Conservation (phyloP, 2,113 vertebrate genomes). For the Leptobrachium leishanense region DNA sequence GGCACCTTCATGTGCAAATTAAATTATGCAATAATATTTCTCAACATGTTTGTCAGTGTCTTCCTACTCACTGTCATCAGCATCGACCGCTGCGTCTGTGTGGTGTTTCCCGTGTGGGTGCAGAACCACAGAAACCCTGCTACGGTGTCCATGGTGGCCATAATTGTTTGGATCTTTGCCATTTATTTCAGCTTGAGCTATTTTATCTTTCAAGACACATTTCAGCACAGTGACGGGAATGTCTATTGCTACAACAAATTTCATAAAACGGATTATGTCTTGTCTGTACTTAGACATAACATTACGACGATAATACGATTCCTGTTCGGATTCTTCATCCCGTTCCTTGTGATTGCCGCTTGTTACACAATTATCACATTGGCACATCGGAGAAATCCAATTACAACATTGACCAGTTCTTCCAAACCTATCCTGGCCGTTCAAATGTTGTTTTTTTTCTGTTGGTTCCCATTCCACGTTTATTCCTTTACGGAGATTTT, state of each 20-base stretch:
- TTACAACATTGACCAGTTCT: slow-evolving; percentile 74
- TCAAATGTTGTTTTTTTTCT: slow-evolving; percentile 78
- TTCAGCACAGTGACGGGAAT: slow-evolving; percentile 47
- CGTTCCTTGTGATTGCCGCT: slow-evolving; percentile 73
- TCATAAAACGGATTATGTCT: slow-evolving; percentile 38
- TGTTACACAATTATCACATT: slow-evolving; percentile 75
- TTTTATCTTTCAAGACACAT: slow-evolving; percentile 76
- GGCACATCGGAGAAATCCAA: slow-evolving; percentile 66
- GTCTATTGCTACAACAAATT: slow-evolving; percentile 83
- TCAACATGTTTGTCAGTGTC: slow-evolving; percentile 87
- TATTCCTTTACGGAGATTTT: slow-evolving; percentile 75
- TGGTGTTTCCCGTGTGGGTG: slow-evolving; percentile 80
- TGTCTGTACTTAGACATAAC: slow-evolving; percentile 55
- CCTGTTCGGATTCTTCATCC: slow-evolving; percentile 72
- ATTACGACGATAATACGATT: slow-evolving; percentile 66
- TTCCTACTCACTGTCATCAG: slow-evolving; percentile 86
- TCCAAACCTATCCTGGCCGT: slow-evolving; percentile 82
- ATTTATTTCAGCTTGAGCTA: slow-evolving; percentile 78
- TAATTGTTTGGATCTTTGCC: slow-evolving; percentile 76
- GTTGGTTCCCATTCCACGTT: slow-evolving; percentile 82
- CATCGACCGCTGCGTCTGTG: slow-evolving; percentile 79
- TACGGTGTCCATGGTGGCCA: slow-evolving; percentile 66
- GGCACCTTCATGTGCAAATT: slow-evolving; percentile 84
- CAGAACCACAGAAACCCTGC: slow-evolving; percentile 75
- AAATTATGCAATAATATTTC: slow-evolving; percentile 77